These are phyloP conservation scores for Chauna torquata DNA, from an alignment of 2,113 vertebrate genomes.

Conservation along the genomic window DNA sequence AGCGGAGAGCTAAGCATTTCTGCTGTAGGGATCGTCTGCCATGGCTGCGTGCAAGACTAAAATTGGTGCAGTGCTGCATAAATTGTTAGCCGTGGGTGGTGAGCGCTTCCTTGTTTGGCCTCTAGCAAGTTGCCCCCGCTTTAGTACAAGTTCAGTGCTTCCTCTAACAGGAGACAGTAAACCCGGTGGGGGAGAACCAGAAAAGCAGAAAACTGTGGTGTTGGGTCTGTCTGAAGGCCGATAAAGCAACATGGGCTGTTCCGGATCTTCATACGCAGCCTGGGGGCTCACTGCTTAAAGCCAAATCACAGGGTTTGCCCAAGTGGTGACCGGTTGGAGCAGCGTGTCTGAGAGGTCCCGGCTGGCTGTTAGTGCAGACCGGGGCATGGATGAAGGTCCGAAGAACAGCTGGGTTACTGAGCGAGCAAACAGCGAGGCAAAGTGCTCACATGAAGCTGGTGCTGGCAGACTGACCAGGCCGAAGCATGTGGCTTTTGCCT, in stretches of 20 bases:
- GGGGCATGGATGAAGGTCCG: neutral
- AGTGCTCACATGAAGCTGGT: neutral
- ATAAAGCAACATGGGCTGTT: neutral
- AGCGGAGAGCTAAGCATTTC: neutral
- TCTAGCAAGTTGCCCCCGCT: neutral
- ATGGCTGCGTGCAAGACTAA: neutral
- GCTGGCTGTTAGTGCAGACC: neutral
- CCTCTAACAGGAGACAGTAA: neutral
- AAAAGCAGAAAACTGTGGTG: neutral
- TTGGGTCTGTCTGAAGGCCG: neutral
- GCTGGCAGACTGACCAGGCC: neutral
- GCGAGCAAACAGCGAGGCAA: neutral
- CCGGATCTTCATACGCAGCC: neutral
- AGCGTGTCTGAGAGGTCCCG: fast-evolving
- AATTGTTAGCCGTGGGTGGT: neutral
- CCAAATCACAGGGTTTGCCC: neutral
- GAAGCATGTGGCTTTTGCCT: neutral
- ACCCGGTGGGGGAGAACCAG: neutral
- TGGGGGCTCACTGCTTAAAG: neutral
- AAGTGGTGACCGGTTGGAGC: neutral
- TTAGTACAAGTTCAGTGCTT: neutral
- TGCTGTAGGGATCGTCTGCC: neutral
- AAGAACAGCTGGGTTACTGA: neutral
- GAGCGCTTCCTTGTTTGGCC: neutral
- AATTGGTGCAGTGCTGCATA: neutral